Conservation (phyloP, 2,888 invertebrate genomes). For the Dioctria rufipes region DNA sequence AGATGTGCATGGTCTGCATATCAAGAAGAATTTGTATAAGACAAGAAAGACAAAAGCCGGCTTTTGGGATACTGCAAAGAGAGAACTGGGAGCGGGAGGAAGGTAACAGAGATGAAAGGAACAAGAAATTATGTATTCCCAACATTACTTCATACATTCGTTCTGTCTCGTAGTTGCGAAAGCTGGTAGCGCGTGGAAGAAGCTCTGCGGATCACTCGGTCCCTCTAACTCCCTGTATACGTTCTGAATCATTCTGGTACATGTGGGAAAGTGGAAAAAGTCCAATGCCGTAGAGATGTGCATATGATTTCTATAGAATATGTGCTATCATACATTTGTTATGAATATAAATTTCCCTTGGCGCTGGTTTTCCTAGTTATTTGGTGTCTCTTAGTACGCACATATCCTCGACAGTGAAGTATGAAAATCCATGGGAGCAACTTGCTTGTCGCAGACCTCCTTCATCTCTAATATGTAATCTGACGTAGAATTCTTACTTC, state of each 20-base stretch:
- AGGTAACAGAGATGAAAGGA: slow-evolving; percentile 20
- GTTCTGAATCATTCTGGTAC: slow-evolving; percentile 41
- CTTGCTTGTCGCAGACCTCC: not conserved
- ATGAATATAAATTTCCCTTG: slow-evolving; percentile 65
- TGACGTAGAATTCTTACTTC: not conserved
- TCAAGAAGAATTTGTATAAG: slow-evolving; percentile 29
- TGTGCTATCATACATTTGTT: slow-evolving; percentile 61
- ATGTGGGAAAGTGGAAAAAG: slow-evolving; percentile 10
- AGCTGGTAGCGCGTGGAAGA: slow-evolving; percentile 25
- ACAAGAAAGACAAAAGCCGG: slow-evolving; percentile 43
- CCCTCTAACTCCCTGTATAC: slow-evolving; percentile 38
- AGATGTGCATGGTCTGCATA: slow-evolving; percentile 46
- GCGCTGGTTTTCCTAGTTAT: slow-evolving; percentile 59
- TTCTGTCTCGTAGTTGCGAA: slow-evolving; percentile 21
- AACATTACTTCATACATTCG: slow-evolving; percentile 42
- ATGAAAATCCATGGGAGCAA: not conserved
- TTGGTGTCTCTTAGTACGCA: slow-evolving; percentile 48
- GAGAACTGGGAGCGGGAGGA: not conserved
- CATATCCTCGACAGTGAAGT: slow-evolving; percentile 7
- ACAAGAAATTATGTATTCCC: slow-evolving; percentile 41
- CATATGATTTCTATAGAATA: slow-evolving; percentile 43
- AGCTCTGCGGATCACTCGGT: slow-evolving; percentile 32
- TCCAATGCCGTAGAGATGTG: slow-evolving; percentile 55
- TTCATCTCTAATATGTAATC: not conserved
- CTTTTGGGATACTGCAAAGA: not conserved